Base-by-base conservation (phyloP, 2,888 invertebrate genomes). In the Leucania comma region DNA sequence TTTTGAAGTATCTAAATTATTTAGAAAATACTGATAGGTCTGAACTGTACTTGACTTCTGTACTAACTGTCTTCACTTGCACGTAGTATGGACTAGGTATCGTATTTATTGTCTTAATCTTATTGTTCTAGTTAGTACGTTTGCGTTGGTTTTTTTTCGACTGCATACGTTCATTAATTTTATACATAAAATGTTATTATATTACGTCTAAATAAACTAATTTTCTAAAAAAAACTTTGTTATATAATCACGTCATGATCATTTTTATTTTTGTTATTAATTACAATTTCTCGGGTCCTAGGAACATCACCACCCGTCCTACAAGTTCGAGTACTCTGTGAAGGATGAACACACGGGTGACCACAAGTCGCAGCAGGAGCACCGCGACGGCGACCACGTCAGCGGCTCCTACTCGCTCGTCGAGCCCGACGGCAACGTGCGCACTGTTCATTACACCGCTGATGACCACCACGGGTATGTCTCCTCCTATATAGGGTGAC, bases 351-450 rank as follows among this genome's bases (percentile, higher is more conserved):
- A 97, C 86, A 96, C 96, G 12, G 96, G 96, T 22, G 97, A 97
- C 92, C 93, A 96, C 86, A 97, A 97, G 91, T 95, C 96, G 56
- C 96, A 96, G 86, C 89, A 93, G 50, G 97, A 97, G 90, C 90
- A 91, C 80, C 94, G 96, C 50, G 94, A 96, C 86, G 97, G 97
- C 6, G 96, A 97, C 88, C 93, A 93, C 66, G 97, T 97, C 75
- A 96, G 94, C 86, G 97, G 97, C 48, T 94, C 96, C 73, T 97
- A 97, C 92, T 95, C 96, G 72, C 94, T 97, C 46, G 95, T 96
- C 76, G 96, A 97, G 85, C 96, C 97, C 61, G 96, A 96, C 75
- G 97, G 97, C 87, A 96, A 96, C 88, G 90, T 95, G 87, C 94
- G 96, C 80, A 93, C 94, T 79, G 96, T 96, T 80, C 95, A 96